Base-by-base conservation (phyloP, 1,140 invertebrate species). In the Sitodiplosis mosellana region DNA sequence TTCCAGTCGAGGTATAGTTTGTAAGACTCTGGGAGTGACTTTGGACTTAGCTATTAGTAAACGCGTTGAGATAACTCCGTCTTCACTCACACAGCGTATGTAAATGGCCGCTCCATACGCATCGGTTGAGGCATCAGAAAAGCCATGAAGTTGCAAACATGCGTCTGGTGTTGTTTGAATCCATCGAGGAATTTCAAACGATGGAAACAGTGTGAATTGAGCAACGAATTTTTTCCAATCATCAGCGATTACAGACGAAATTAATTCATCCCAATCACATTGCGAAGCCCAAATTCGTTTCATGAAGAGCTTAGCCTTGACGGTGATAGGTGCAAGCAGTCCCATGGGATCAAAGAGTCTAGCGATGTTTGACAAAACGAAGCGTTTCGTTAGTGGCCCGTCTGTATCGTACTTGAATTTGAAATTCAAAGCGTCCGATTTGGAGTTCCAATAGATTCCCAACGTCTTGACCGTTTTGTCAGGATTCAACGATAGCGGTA, bases 1-100 rank as follows among this genome's bases (percentile, higher is more conserved):
- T 55, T 74, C 71, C 18, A 73, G 53, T 50, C 66, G 42, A 6
- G 72, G 70, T 22, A 74, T 56, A 15, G 64, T 60, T 1, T 52
- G 42, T n/a, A n/a, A n/a, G 12, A 44, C 48, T 55, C 69, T 69
- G 21, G 68, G 69, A 37, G 67, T 59, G 6, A 71, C 65, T 48
- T 61, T 54, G 38, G 58, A 53, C 52, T 69, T 69, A 7, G 58
- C 52, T 34, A 48, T 52, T 14, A 68, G 41, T 46, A 67, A 48
- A 8, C 37, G 49, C 21, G 52, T 22, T 21, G 21, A 38, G 1
- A 46, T 43, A 10, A 50, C 34, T 15, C 53, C 52, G 17, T 50
- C 15, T 40, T 51, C 38, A 48, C 61, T 52, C 7, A 52, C 55
- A 38, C 49, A 46, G 10, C 51, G 41, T 14, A 54, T 45, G 50